Conservation (phyloP, 1,140 invertebrate genomes). For the Brachionus sp. region DNA sequence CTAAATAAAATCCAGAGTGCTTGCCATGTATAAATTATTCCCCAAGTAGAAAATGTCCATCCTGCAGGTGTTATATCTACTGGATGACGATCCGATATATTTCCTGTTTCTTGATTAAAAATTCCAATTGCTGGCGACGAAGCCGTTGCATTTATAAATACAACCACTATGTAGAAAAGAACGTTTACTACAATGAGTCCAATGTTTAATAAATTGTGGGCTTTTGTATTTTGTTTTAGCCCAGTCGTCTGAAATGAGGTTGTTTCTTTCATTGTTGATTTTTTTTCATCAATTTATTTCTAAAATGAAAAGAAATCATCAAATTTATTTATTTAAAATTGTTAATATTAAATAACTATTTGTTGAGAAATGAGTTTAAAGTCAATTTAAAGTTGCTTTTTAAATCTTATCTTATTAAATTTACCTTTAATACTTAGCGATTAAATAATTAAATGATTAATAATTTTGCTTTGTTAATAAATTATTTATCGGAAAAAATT, state of each 20-base stretch:
- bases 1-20: no score
- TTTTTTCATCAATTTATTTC: neutral
- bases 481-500: neutral
- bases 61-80: slow-evolving; percentile 53
- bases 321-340: neutral
- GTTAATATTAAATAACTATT: neutral
- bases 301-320: neutral
- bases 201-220: neutral
- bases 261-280: neutral
- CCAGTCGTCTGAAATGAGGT: neutral
- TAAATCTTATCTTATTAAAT: neutral
- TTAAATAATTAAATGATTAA: neutral
- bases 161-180: neutral
- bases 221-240: neutral
- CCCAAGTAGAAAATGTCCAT: slow-evolving; percentile 55
- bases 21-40: slow-evolving; percentile 54
- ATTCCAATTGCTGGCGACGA: slow-evolving; percentile 48
- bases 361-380: neutral
- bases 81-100: slow-evolving; percentile 50
- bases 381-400: neutral
- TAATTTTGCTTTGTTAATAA: neutral
- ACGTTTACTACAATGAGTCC: neutral
- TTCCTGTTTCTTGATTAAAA: slow-evolving; percentile 49
- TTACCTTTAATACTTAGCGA: neutral
- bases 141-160: slow-evolving; percentile 27